These are phyloP conservation scores for Pectinophora gossypiella DNA, from an alignment of 1,140 invertebrate species.

Conservation along the genomic window DNA sequence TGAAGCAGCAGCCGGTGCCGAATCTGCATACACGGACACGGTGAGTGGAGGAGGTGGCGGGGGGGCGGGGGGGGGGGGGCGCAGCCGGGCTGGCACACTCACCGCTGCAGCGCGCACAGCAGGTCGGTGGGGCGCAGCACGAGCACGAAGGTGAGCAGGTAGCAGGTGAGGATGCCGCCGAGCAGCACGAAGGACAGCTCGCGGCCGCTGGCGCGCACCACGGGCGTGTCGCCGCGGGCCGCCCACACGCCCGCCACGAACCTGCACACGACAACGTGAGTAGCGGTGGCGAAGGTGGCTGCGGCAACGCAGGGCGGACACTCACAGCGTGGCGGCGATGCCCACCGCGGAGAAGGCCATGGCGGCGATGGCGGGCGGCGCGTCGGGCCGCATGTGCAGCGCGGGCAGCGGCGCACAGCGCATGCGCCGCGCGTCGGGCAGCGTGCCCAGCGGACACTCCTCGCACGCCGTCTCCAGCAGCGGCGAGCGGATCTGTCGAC, in stretches of 20 bases:
- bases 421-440: conserved; percentile 85
- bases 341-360: conserved; percentile 86
- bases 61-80: conserved; percentile 83
- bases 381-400: conserved; percentile 85
- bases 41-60: conserved; percentile 77
- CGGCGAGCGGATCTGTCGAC: conserved; percentile 82
- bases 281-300: too few relatives aligned
- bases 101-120: conserved; percentile 87
- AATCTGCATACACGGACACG: conserved; percentile 77
- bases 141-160: conserved; percentile 90
- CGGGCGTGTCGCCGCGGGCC: conserved; percentile 89
- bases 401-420: conserved; percentile 87
- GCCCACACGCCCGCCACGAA: conserved; percentile 82
- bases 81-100: too few relatives aligned
- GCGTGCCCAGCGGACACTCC: conserved; percentile 86
- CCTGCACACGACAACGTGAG: conserved; percentile 35
- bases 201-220: conserved; percentile 92
- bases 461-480: conserved; percentile 87
- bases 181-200: conserved; percentile 93
- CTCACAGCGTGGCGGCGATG: conserved; percentile 82
- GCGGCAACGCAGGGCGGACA: too few relatives aligned
- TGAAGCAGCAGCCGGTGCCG: conserved; percentile 92
- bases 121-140: conserved; percentile 85
- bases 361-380: conserved; percentile 91
- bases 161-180: conserved; percentile 92